Evolutionary conservation across 2,113 vertebrate genomes (phyloP), one percentile per base, ranked within the genome.

Genomic region (Speoplatyrhinus poulsoni): DNA sequence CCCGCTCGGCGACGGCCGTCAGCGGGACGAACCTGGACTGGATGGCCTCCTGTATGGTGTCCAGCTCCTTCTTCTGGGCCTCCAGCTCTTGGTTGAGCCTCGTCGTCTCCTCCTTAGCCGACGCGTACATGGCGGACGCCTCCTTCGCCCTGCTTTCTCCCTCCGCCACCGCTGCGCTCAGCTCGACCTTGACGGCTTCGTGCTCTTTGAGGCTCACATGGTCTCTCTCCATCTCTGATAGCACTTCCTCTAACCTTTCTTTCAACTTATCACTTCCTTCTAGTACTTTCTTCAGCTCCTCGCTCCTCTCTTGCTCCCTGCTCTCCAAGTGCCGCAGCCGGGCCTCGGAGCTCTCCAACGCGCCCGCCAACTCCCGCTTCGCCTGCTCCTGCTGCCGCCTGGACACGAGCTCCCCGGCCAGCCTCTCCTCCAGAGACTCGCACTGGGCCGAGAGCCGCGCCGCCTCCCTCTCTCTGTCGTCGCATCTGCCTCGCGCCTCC

Each of bases 21-120:
- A 95, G 64, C 0, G 95, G 95, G 2, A 96, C 88, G 0, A 98
- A 99, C 72, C 93, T 97, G 0, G 93, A 91, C 72, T 91, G 89
- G 72, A 99, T 95, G 49, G 96, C 97, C 46, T 96, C 95, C 0
- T 98, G 96, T 46, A 99, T 95, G 0, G 94, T 95, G 70, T 98
- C 97, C 0, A 99, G 93, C 12, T 98, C 96, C 73, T 85, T 94
- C 79, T 91, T 97, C 82, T 98, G 97, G 50, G 94, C 95, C 74
- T 94, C 88, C 0, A 98, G 92, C 65, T 98, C 98, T 0, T 85
- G 81, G 0, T 94, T 95, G 13, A 99, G 73, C 60, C 91, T 93
- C 0, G 0, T 26, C 0, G 92, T 88, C 70, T 95, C 95, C 3
- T 94, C 93, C 4, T 94, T 94, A 12, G 91, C 89, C 3, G 59